A percentile compares a stretch with the other conserved stretches of the same genome.
Conservation (phyloP, 2,797 vertebrate genomes). For the Poecilia velifera region DNA sequence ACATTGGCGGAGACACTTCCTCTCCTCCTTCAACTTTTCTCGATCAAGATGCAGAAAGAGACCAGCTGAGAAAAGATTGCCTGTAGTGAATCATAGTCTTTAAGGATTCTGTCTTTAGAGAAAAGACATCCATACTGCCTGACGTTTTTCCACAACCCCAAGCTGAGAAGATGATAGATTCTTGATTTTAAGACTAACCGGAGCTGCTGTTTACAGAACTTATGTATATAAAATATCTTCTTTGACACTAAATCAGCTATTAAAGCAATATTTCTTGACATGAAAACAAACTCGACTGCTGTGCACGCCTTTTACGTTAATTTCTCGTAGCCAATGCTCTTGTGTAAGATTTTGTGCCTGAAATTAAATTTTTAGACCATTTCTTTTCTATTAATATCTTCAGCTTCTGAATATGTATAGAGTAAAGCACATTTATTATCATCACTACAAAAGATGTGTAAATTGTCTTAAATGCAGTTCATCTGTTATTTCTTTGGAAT, state of each 20-base stretch:
- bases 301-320: background rate
- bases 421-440: background rate
- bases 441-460: background rate
- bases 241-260: conserved; percentile 24
- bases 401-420: background rate
- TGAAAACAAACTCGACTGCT: background rate
- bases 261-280: background rate
- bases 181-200: conserved; percentile 15
- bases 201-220: conserved; percentile 40
- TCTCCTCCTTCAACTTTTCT: conserved; percentile 58
- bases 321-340: background rate
- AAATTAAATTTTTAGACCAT: background rate
- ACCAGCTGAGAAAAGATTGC: conserved; percentile 38
- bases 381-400: background rate
- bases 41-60: conserved; percentile 51
- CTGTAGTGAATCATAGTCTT: conserved; percentile 42
- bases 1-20: conserved; percentile 58
- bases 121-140: conserved; percentile 45
- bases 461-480: background rate
- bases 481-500: background rate
- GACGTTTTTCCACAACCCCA: conserved; percentile 38
- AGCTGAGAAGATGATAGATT: conserved; percentile 40
- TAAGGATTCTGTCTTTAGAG: conserved; percentile 42
- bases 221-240: conserved; percentile 19
- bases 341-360: background rate